Evolutionary conservation across 2,797 vertebrate species (phyloP).

Genomic region (Yasuhikotakia modesta): DNA sequence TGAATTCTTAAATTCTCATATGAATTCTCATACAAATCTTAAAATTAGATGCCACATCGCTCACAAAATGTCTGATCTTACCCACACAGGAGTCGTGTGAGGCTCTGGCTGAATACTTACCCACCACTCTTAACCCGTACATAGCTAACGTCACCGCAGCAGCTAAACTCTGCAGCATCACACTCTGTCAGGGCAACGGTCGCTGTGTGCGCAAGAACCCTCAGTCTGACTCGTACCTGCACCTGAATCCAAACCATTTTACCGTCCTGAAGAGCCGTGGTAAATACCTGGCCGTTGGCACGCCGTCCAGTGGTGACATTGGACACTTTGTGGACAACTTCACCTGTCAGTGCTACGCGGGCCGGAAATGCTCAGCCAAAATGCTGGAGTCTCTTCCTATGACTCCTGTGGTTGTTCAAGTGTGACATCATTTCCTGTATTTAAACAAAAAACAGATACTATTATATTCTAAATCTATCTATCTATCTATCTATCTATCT

Average conservation of each 20-base stretch:
- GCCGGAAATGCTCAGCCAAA: slow-evolving; percentile 24
- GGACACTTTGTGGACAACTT: slow-evolving; percentile 38
- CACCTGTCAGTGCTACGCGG: slow-evolving; percentile 50
- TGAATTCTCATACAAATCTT: no score
- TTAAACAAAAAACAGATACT: neutral
- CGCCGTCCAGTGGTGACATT: slow-evolving; percentile 25
- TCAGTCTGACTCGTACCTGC: slow-evolving; percentile 63
- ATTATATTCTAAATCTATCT: no score
- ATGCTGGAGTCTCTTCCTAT: neutral
- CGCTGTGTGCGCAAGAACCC: slow-evolving; percentile 79
- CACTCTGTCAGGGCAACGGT: slow-evolving; percentile 79
- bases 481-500: no score
- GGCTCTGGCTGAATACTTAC: slow-evolving; percentile 76
- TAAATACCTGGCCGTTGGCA: slow-evolving; percentile 16
- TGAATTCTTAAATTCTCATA: neutral
- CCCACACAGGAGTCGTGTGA: slow-evolving; percentile 76
- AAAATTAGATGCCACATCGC: neutral
- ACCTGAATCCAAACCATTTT: slow-evolving; percentile 41
- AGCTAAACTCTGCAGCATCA: slow-evolving; percentile 81
- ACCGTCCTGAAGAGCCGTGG: slow-evolving; percentile 20
- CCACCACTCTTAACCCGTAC: slow-evolving; percentile 78
- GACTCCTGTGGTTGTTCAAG: neutral
- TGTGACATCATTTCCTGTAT: neutral
- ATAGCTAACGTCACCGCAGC: slow-evolving; percentile 87
- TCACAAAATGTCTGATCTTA: neutral